Evolutionary conservation across 2,113 vertebrate genomes (phyloP).

Genomic region (Aspidoscelis tigris): DNA sequence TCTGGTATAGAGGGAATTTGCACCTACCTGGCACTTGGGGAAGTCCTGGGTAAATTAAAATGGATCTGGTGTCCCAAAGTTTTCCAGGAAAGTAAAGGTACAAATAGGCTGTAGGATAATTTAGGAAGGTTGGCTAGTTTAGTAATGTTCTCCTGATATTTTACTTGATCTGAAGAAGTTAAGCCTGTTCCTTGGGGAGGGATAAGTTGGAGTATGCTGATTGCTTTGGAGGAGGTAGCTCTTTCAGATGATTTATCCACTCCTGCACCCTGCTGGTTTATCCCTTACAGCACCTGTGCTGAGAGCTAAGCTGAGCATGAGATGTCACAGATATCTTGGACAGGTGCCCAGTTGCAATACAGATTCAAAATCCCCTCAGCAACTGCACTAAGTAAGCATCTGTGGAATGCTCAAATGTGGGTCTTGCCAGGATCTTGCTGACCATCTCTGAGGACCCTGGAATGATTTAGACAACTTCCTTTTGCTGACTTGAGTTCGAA

Average conservation of each 20-base stretch:
- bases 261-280: neutral
- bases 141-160: neutral
- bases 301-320: neutral
- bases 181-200: neutral
- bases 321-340: neutral
- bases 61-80: too few relatives aligned
- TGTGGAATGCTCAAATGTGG: neutral
- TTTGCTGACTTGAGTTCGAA: neutral
- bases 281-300: too few relatives aligned
- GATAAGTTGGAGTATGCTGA: neutral
- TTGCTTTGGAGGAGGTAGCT: too few relatives aligned
- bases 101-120: too few relatives aligned
- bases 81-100: too few relatives aligned
- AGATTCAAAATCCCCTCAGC: neutral
- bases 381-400: neutral
- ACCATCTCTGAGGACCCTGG: neutral
- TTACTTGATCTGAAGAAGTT: too few relatives aligned
- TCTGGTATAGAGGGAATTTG: too few relatives aligned
- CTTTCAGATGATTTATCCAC: neutral
- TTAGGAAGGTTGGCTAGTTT: neutral
- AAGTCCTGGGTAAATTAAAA: too few relatives aligned
- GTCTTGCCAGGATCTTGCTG: neutral
- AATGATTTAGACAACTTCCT: neutral
- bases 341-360: neutral
- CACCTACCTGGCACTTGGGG: too few relatives aligned